Conservation (phyloP, 2,113 vertebrate species). For the Pardalotus punctatus region DNA sequence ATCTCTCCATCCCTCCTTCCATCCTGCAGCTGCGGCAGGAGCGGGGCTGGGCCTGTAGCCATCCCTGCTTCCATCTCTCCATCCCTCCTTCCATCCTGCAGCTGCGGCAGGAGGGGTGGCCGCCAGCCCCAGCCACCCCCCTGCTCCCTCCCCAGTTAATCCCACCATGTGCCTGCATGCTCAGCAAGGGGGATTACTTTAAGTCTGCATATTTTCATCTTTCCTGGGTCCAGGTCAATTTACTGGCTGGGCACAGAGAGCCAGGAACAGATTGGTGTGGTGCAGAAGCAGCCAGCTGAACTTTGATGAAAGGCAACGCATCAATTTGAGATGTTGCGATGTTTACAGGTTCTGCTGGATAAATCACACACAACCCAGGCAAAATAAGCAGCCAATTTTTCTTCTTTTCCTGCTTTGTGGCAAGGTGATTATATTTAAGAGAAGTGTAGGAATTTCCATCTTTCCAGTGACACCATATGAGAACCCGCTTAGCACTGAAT, state of each 20-base stretch:
- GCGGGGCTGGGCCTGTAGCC: no score
- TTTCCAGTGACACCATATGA: constrained; percentile 39
- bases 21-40: neutral
- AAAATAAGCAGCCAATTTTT: constrained; percentile 13
- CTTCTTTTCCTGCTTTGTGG: neutral
- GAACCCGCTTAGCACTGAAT: constrained; percentile 34
- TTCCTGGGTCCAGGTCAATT: neutral
- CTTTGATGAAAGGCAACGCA: neutral
- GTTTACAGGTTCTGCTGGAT: neutral
- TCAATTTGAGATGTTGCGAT: neutral
- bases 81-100: neutral
- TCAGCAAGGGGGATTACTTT: constrained; percentile 56
- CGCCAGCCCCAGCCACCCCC: neutral
- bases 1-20: neutral
- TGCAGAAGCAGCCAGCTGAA: neutral
- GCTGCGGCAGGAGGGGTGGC: neutral
- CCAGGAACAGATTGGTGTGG: neutral
- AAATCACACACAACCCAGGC: neutral
- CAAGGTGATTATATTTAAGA: constrained; percentile 48
- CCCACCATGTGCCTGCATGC: neutral
- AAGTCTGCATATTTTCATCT: constrained; percentile 59
- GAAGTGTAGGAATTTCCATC: constrained; percentile 45
- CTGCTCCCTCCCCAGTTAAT: neutral
- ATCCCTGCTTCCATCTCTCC: neutral
- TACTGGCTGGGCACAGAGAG: neutral